phyloP scores from a whole-genome alignment of 2,797 vertebrate species.

The Valencia hispanica region DNA sequence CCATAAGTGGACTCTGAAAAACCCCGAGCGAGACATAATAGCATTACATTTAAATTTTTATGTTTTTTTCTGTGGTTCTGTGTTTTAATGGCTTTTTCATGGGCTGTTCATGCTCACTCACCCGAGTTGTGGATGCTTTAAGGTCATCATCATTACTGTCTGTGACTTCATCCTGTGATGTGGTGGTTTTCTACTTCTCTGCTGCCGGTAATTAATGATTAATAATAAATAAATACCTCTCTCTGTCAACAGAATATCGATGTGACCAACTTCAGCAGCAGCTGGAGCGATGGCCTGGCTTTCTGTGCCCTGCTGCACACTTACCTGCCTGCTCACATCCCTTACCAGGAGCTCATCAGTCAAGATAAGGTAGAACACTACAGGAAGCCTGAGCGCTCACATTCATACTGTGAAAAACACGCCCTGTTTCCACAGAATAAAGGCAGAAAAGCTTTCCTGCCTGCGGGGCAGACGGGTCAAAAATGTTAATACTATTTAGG shows the following conservation, averaged over 20 bases:
- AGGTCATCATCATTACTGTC: constrained; percentile 19
- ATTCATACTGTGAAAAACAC: not conserved
- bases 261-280: constrained; percentile 95
- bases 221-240: constrained; percentile 1
- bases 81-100: constrained; percentile 40
- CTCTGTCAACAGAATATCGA: constrained; percentile 81
- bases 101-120: not conserved
- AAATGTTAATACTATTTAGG: not conserved
- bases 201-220: not conserved
- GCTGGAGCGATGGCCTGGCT: constrained; percentile 92
- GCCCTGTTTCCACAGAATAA: not conserved
- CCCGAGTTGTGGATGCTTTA: constrained; percentile 21
- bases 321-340: constrained; percentile 91
- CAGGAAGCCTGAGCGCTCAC: constrained; percentile 17
- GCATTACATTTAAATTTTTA: constrained; percentile 23
- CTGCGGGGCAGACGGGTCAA: not conserved
- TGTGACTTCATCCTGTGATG: constrained; percentile 26
- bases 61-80: constrained; percentile 45
- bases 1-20: constrained; percentile 32
- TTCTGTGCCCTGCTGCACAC: constrained; percentile 92
- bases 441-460: not conserved
- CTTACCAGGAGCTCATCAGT: constrained; percentile 91
- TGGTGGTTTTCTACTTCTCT: constrained; percentile 10
- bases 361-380: constrained; percentile 87
- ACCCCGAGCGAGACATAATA: constrained; percentile 8